Evolutionary conservation across 2,888 invertebrate genomes (phyloP).

Genomic region (Drosophila greeni): DNA sequence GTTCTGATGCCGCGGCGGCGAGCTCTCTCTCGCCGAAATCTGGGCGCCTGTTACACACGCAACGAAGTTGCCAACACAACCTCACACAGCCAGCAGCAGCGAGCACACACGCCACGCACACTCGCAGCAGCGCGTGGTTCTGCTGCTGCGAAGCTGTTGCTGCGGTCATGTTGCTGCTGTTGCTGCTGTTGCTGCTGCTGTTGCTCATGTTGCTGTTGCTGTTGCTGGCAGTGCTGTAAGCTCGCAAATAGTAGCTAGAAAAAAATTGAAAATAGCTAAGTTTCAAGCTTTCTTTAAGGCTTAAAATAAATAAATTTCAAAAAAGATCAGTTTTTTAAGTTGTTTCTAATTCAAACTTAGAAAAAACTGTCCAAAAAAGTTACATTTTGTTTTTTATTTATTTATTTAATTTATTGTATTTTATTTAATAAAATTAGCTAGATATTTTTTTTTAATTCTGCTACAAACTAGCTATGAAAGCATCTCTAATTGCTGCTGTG

Average conservation of each 20-base stretch:
- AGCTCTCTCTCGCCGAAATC: slow-evolving; percentile 40
- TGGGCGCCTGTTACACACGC: slow-evolving; percentile 68
- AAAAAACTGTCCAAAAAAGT: no score
- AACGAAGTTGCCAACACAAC: slow-evolving; percentile 69
- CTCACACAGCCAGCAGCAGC: slow-evolving; percentile 24
- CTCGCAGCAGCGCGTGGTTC: slow-evolving; percentile 10
- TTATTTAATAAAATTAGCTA: no score
- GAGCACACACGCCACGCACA: slow-evolving; percentile 32
- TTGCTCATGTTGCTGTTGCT: slow-evolving; percentile 20
- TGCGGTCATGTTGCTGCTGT: slow-evolving; percentile 41
- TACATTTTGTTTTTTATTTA: no score
- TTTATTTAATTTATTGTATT: no score
- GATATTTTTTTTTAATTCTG: no score
- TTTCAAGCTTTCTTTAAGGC: background rate
- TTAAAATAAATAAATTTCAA: background rate
- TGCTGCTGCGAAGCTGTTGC: slow-evolving; percentile 41
- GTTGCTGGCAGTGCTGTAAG: background rate
- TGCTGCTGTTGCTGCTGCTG: slow-evolving; percentile 23
- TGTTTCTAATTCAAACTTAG: no score
- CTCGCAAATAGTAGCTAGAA: background rate
- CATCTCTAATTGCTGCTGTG: slow-evolving; percentile 22
- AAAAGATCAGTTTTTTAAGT: no score
- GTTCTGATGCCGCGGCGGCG: slow-evolving; percentile 27
- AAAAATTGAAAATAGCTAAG: background rate
- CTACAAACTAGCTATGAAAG: background rate